Evolutionary conservation across 1,140 invertebrate species (phyloP), one percentile per base, ranked within the genome.

Genomic region (Procambarus clarkii): DNA sequence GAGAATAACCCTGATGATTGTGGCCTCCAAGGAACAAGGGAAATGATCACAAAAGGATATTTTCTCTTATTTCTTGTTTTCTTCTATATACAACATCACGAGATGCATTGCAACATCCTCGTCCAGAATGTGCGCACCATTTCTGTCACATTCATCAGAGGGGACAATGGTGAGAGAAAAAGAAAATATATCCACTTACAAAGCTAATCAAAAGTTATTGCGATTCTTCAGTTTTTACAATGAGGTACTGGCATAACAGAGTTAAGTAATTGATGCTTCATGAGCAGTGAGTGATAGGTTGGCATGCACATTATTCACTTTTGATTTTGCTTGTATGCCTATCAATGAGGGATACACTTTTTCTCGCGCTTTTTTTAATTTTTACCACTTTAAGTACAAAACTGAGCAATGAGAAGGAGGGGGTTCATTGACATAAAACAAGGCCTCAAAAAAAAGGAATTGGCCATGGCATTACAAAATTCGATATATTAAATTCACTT

Each of bases 331-430:
- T 60, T 83, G 18, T 45, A 83, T 46, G 81, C 21, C 81, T 83
- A 45, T 83, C 45, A 45, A 1, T n/a, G 81, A 45, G 58, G 24
- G 58, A 54, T 15, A 45, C 3, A 50, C 15, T 4, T 83, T 34
- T 81, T 54, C 46, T 77, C 24, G 44, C 46, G 44, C 8, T n/a
- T 60, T 74, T 88, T 82, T 58, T 86, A 54, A 58, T 50, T 34
- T 54, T 50, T 78, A 54, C 45, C 54, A 15, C 54, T 84, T 78
- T 91, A 91, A 84, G 82, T 91, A 91, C 88, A 91, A 91, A 91
- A 91, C 71, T 91, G 88, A 91, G 88, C 88, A 91, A 91, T 91
- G 74, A 34, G 60, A 60, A 91, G 82, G 71, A 79, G 88, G 88
- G 88, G 88, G 88, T 91, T 83, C 50, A 79, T 54, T 79, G 58